Evolutionary conservation across 2,113 vertebrate species (phyloP), one percentile per base, ranked within the genome.

Genomic region (Boulengeromyrus knoepffleri): DNA sequence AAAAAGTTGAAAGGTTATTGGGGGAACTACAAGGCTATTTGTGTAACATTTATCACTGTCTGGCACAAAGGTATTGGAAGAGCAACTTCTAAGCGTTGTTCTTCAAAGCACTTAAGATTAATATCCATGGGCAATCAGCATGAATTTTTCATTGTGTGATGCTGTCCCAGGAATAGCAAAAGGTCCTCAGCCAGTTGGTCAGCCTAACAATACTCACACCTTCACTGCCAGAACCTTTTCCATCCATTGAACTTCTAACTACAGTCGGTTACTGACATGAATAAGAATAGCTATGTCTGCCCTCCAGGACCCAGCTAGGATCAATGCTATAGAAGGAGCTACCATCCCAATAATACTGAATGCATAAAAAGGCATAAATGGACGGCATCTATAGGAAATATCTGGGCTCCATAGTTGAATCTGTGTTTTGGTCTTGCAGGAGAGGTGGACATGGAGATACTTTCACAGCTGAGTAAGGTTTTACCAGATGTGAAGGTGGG

Each of bases 361-460:
- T 58, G 21, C 2, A 58, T 24, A 5, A 7, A 58, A 24, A 58
- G 53, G 53, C 3, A 17, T 52, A 4, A 15, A 52, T 52, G 3
- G 15, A 52, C 0, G 13, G 1, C 13, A 39, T 77, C 70, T 4
- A 39, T 31, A 17, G 70, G 13, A 39, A 77, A 77, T 77, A 2
- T 39, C 10, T 77, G 13, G 13, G 70, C 31, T 36, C 27, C 31
- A 36, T 2, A 74, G 66, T 15, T 74, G 13, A 39, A 77, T 77
- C 70, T 15, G 70, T 39, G 80, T 91, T 36, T 91, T 91, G 85
- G 8, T 66, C 0, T 89, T 92, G 21, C 3, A 97, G 97, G 97
- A 91, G 93, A 96, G 89, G 96, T 97, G 90, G 97, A 97, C 91
- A 90, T 97, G 53, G 53, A 58, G 53, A 58, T 58, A 58, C 53